phyloP scores from a whole-genome alignment of 2,113 vertebrate species.

The Oryzias curvinotus region DNA sequence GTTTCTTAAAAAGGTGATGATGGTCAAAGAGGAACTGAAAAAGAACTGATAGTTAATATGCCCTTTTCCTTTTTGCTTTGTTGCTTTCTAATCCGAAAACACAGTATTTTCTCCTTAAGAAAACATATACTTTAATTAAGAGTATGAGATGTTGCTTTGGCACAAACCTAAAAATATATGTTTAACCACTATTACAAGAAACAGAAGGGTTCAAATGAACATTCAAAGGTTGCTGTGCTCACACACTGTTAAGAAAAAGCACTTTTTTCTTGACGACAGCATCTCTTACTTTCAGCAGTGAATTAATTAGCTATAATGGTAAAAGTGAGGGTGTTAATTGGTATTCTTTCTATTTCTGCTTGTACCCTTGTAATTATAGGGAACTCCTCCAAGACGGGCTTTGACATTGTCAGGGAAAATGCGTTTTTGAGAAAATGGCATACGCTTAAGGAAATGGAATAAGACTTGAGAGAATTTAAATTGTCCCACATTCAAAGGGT shows the following conservation, averaged over 20 bases:
- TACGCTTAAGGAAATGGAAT: constrained; percentile 53
- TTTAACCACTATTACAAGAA: not conserved
- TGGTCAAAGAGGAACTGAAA: not conserved
- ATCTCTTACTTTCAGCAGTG: constrained; percentile 50
- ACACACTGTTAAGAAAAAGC: constrained; percentile 21
- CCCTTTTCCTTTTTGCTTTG: no score
- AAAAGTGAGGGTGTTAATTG: constrained; percentile 61
- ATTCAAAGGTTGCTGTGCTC: constrained; percentile 8
- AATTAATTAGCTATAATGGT: constrained; percentile 63
- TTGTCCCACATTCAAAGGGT: constrained; percentile 45
- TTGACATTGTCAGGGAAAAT: constrained; percentile 26
- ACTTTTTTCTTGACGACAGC: constrained; percentile 27
- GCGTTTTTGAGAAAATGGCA: constrained; percentile 29
- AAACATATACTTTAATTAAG: no score
- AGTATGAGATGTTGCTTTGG: no score
- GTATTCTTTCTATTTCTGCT: constrained; percentile 43
- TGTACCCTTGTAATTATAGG: constrained; percentile 32
- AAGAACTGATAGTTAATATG: not conserved
- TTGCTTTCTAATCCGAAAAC: no score
- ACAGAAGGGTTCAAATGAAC: not conserved
- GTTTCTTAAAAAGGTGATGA: not conserved
- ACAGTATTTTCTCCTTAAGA: no score
- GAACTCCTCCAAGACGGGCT: constrained; percentile 18
- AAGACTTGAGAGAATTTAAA: constrained; percentile 32
- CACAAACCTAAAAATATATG: no score